phyloP scores from a whole-genome alignment of 2,888 invertebrate species.

The Euzetes globulus region DNA sequence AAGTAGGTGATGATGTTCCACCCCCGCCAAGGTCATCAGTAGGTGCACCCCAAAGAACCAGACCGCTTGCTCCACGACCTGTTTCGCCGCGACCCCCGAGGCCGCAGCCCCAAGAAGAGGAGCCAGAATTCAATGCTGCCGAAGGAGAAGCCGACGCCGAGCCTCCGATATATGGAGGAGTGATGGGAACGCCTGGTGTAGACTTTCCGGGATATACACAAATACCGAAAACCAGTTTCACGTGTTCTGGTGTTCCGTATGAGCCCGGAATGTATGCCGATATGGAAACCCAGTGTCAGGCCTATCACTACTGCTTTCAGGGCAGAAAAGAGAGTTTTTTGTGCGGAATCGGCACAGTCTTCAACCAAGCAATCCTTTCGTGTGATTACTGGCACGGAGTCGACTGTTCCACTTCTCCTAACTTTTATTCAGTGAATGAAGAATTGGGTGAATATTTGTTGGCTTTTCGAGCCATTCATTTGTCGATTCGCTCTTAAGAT shows the following conservation, averaged over 20 bases:
- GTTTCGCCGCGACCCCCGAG: not conserved
- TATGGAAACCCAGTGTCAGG: conserved; percentile 58
- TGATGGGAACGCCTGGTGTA: conserved; percentile 39
- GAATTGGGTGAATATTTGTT: conserved; percentile 34
- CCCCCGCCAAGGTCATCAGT: not conserved
- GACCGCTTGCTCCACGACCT: conserved; percentile 18
- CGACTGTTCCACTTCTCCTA: conserved; percentile 60
- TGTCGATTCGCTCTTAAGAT: not conserved
- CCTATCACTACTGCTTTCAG: conserved; percentile 45
- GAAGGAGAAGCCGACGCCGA: conserved; percentile 30
- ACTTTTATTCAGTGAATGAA: conserved; percentile 53
- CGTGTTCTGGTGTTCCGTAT: conserved; percentile 67
- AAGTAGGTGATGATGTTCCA: not conserved
- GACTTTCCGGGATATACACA: conserved; percentile 39
- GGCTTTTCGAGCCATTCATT: not conserved
- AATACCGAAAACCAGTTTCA: conserved; percentile 68
- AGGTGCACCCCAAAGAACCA: conserved; percentile 12
- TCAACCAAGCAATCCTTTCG: conserved; percentile 44
- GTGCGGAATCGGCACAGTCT: conserved; percentile 45
- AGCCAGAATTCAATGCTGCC: not conserved
- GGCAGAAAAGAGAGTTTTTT: conserved; percentile 48
- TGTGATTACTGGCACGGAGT: conserved; percentile 45
- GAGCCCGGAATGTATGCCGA: conserved; percentile 81
- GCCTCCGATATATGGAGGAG: conserved; percentile 28
- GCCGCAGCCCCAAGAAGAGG: conserved; percentile 21